Conservation (phyloP, 2,113 vertebrate species). For the Sclerurus mexicanus region DNA sequence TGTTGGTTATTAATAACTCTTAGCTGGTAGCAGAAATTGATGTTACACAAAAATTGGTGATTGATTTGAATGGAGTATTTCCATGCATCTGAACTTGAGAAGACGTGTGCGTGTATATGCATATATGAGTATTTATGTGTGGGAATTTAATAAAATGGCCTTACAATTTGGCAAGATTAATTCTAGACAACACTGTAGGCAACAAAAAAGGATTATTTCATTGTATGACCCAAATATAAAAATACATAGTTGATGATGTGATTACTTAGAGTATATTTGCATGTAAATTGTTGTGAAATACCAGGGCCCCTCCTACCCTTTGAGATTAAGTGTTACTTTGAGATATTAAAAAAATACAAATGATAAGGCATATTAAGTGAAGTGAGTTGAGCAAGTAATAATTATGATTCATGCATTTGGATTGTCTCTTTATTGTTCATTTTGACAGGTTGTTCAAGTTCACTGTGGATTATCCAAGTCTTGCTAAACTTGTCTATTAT, state of each 20-base stretch:
- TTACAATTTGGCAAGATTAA: neutral
- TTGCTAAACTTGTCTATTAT: neutral
- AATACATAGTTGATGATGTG: neutral
- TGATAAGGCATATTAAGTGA: neutral
- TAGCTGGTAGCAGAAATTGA: neutral
- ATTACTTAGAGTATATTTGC: neutral
- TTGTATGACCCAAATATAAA: neutral
- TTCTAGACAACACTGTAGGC: neutral
- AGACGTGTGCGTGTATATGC: neutral
- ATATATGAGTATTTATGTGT: neutral
- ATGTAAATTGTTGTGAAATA: neutral
- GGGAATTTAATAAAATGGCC: neutral
- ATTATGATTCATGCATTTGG: neutral
- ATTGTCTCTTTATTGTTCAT: conserved; percentile 40
- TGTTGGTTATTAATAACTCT: neutral
- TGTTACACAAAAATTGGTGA: neutral
- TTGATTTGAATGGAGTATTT: neutral
- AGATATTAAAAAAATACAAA: neutral
- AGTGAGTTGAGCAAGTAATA: neutral
- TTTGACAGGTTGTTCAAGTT: conserved; percentile 48
- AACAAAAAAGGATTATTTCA: neutral
- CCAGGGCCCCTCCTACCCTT: neutral
- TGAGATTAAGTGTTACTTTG: conserved; percentile 4
- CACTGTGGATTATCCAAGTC: neutral
- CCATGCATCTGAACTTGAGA: neutral